These are phyloP conservation scores for Bacillus rossius DNA, from an alignment of 1,140 invertebrate species.

Conservation along the genomic window DNA sequence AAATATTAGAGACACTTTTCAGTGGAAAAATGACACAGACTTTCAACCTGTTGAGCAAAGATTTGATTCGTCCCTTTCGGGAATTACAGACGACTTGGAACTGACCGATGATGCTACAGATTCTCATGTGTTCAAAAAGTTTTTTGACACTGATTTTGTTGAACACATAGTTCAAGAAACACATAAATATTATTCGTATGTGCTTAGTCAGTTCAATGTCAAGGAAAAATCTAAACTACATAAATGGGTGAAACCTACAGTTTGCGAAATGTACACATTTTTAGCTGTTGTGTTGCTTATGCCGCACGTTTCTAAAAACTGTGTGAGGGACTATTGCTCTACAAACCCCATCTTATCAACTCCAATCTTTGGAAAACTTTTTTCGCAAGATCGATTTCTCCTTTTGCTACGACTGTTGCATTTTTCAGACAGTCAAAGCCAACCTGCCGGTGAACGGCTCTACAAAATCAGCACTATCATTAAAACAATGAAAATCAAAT, in stretches of 20 bases:
- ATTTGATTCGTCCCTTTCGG: no score
- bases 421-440: constrained; percentile 18
- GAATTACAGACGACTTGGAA: no score
- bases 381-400: constrained; percentile 16
- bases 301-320: not conserved
- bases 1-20: no score
- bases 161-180: not conserved
- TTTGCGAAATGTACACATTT: not conserved
- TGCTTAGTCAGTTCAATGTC: not conserved
- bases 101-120: not conserved
- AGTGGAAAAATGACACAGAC: no score
- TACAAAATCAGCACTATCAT: constrained; percentile 19
- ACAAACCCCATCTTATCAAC: not conserved
- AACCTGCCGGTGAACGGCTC: constrained; percentile 9
- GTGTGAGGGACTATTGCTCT: not conserved
- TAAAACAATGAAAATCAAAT: constrained; percentile 7
- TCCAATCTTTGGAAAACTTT: constrained; percentile 13
- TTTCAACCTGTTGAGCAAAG: no score
- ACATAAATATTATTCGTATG: not conserved
- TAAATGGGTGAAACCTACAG: not conserved
- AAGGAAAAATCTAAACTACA: constrained; percentile 1
- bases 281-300: not conserved
- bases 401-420: constrained; percentile 18
- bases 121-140: not conserved
- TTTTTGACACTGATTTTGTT: not conserved